Evolutionary conservation across 2,888 invertebrate genomes (phyloP), one percentile per base, ranked within the genome.

Genomic region (Microchrysa polita): DNA sequence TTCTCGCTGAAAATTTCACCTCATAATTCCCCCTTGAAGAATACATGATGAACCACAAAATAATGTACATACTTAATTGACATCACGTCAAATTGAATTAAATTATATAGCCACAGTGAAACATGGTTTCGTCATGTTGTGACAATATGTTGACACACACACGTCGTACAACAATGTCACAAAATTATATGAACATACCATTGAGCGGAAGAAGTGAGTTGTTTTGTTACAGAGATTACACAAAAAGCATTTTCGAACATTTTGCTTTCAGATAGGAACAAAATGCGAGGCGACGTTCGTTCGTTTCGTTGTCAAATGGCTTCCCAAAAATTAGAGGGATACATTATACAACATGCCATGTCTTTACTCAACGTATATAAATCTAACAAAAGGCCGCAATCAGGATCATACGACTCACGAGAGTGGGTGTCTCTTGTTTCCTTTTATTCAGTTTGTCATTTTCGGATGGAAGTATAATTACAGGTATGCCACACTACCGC

Each of bases 51-150:
- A 34, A 23, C 59, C 59, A 44, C 44, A 63, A 48, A 65, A 65
- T 65, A 65, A 65, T 65, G 65, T 44, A 20, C n/a, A n/a, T n/a
- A n/a, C 23, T 48, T 65, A 65, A 65, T 65, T 48, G 65, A 65
- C 65, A 65, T 12, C 65, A 44, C 65, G 20, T 65, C 65, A 42
- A 48, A 65, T 48, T 65, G 65, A 48, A 65, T 65, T 65, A 65
- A 65, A 65, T 65, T 65, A 65, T 65, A 65, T 16, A 65, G 27
- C 27, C n/a, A 34, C 2, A 34, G 27, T 34, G 27, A 65, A 65
- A 48, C 65, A 48, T 12, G 48, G 22, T 65, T 65, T 65, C 65
- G 48, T 65, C 44, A 20, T 44, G 65, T 59, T 59, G 27, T 34
- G 59, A 59, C 59, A 59, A 59, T 59, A 59, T 23, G 59, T 59